Percentiles rank a stretch among this genome's conserved stretches.
These are phyloP conservation scores for Dimorphilus gyrociliatus DNA, from an alignment of 2,888 invertebrate species.

Conservation along the genomic window DNA sequence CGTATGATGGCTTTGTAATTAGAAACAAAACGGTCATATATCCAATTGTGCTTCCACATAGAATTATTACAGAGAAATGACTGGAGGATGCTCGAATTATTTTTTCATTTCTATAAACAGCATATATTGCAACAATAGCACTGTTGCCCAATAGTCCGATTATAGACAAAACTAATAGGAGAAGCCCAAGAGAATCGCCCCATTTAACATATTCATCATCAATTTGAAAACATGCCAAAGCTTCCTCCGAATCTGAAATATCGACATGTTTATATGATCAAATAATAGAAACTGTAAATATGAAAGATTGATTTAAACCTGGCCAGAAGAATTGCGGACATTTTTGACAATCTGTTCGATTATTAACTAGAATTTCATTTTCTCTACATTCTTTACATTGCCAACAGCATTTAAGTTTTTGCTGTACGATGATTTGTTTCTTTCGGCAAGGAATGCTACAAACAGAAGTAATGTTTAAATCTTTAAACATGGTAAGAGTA, in stretches of 20 bases:
- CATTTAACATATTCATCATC: no score
- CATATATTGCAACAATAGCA: conserved; percentile 2
- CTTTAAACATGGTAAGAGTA: no score
- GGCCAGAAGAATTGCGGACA: no score
- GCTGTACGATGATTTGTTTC: conserved; percentile 5
- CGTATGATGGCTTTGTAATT: conserved; percentile 3
- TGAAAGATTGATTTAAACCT: no score
- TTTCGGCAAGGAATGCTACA: conserved; percentile 8
- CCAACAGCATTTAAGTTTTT: conserved; percentile 7
- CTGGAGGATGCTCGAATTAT: conserved; percentile 8
- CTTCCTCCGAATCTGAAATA: no score
- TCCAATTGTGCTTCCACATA: conserved; percentile 7
- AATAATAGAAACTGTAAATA: no score
- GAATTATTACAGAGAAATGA: conserved; percentile 7
- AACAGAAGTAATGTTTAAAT: no score
- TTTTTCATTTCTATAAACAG: conserved; percentile 3
- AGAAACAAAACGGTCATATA: conserved; percentile 2
- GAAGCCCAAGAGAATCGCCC: conserved; percentile 2
- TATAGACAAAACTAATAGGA: conserved; percentile 3
- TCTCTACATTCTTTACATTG: no score
- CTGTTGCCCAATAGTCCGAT: conserved; percentile 4
- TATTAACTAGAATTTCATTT: no score
- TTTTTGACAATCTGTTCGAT: no score
- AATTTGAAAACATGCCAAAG: no score
- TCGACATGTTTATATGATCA: no score